Percentiles rank a stretch among this genome's conserved stretches.
Conservation (phyloP, 2,888 invertebrate species). For the Nasonovia ribisnigri region DNA sequence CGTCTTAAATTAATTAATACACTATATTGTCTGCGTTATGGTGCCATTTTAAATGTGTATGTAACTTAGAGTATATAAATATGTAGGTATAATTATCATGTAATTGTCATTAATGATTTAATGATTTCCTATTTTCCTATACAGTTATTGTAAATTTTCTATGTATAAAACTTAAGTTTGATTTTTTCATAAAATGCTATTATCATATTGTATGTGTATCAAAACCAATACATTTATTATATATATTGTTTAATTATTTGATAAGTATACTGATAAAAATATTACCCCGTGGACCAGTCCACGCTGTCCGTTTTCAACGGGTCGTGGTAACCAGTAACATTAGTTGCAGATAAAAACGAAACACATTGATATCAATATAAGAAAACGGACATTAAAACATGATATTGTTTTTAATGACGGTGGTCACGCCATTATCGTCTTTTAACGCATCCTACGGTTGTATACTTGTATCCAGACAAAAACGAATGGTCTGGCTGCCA, state of each 20-base stretch:
- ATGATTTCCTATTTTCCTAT: conserved; percentile 22
- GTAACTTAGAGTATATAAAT: not conserved
- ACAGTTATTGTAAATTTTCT: conserved; percentile 42
- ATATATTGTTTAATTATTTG: not conserved
- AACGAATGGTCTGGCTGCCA: too few species aligned
- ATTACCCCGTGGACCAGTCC: not conserved
- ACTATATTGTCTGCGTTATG: not conserved
- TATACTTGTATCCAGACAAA: too few species aligned
- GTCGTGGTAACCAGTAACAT: too few species aligned
- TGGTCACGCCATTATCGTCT: too few species aligned
- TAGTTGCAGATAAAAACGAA: too few species aligned
- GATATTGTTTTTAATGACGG: too few species aligned
- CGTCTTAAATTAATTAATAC: not conserved
- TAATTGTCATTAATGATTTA: not conserved
- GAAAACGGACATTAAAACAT: too few species aligned
- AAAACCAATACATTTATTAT: conserved; percentile 29
- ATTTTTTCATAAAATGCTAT: not conserved
- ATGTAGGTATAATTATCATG: not conserved
- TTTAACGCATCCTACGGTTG: too few species aligned
- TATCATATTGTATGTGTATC: not conserved
- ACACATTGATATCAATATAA: too few species aligned
- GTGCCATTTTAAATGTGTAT: not conserved
- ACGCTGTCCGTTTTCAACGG: not conserved
- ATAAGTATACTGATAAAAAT: not conserved
- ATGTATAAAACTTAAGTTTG: conserved; percentile 27